Percentiles rank a stretch among this genome's conserved stretches.
Evolutionary conservation across 53 echinoderm and acorn worm genomes (phyloP).

Genomic region (Apostichopus leukothele): DNA sequence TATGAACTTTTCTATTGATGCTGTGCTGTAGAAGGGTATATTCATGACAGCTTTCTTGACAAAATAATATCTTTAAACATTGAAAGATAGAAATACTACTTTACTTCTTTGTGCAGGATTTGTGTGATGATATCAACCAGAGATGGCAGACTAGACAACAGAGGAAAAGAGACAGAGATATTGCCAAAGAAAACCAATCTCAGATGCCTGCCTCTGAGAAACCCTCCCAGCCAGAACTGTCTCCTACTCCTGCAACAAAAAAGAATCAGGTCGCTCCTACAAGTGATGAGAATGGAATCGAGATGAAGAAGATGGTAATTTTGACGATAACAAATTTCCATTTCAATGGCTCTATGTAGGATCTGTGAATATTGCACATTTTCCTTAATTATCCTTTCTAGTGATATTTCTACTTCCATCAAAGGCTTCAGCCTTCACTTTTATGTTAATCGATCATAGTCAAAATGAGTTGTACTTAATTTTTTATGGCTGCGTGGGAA

Average conservation of each 20-base stretch:
- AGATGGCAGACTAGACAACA: slow-evolving; percentile 72
- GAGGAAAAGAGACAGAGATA: slow-evolving; percentile 64
- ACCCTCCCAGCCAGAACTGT: slow-evolving; percentile 14
- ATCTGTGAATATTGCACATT: neutral
- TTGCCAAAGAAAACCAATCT: slow-evolving; percentile 38
- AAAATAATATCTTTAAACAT: too few relatives aligned
- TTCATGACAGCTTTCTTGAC: too few relatives aligned
- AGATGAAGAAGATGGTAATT: slow-evolving; percentile 4
- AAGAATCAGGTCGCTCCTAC: slow-evolving; percentile 46
- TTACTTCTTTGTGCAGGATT: slow-evolving; percentile 52
- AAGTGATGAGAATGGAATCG: slow-evolving; percentile 8
- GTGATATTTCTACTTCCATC: neutral
- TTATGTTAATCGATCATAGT: neutral
- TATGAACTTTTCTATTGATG: too few relatives aligned
- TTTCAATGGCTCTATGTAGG: neutral
- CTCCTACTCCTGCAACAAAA: slow-evolving; percentile 16
- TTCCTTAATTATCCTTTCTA: neutral
- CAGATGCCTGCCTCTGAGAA: slow-evolving; percentile 47
- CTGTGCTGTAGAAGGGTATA: too few relatives aligned
- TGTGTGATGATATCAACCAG: slow-evolving; percentile 83
- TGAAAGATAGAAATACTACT: too few relatives aligned
- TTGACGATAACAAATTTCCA: neutral
- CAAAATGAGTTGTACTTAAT: neutral
- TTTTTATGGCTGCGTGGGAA: too few relatives aligned
- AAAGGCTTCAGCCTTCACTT: neutral